These are phyloP conservation scores for Mycetomoellerius zeteki DNA, from an alignment of 1,140 invertebrate species.

Conservation along the genomic window DNA sequence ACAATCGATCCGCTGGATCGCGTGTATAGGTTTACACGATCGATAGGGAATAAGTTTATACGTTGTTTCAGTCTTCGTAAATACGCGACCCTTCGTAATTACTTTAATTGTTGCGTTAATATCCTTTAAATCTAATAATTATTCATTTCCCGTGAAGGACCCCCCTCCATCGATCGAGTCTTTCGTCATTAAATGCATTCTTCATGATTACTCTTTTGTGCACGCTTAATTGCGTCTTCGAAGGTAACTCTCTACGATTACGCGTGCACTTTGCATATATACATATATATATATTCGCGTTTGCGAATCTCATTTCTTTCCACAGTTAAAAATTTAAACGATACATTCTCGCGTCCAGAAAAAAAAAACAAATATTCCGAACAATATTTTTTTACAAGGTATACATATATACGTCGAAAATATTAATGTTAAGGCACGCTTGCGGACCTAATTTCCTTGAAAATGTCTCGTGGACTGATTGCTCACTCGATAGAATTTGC, in stretches of 20 bases:
- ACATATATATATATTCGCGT: constrained; percentile 29
- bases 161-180: constrained; percentile 63
- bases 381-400: constrained; percentile 58
- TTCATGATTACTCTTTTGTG: constrained; percentile 50
- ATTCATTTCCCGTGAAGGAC: constrained; percentile 68
- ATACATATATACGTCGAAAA: constrained; percentile 54
- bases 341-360: constrained; percentile 60
- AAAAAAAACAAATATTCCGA: constrained; percentile 51
- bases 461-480: neutral
- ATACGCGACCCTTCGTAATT: constrained; percentile 49
- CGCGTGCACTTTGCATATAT: constrained; percentile 33
- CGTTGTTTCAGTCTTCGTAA: constrained; percentile 41
- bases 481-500: constrained; percentile 26
- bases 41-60: constrained; percentile 58
- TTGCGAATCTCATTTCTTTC: constrained; percentile 40
- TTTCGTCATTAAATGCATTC: constrained; percentile 66
- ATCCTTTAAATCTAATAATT: constrained; percentile 53
- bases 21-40: constrained; percentile 59
- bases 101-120: constrained; percentile 55
- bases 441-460: constrained; percentile 48
- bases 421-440: constrained; percentile 60
- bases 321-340: constrained; percentile 43
- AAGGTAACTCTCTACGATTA: constrained; percentile 46
- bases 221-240: constrained; percentile 34
- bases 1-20: constrained; percentile 35